A percentile compares a stretch with the other conserved stretches of the same genome.
These are phyloP conservation scores for Episyrphus balteatus DNA, from an alignment of 1,140 invertebrate genomes.

Conservation along the genomic window DNA sequence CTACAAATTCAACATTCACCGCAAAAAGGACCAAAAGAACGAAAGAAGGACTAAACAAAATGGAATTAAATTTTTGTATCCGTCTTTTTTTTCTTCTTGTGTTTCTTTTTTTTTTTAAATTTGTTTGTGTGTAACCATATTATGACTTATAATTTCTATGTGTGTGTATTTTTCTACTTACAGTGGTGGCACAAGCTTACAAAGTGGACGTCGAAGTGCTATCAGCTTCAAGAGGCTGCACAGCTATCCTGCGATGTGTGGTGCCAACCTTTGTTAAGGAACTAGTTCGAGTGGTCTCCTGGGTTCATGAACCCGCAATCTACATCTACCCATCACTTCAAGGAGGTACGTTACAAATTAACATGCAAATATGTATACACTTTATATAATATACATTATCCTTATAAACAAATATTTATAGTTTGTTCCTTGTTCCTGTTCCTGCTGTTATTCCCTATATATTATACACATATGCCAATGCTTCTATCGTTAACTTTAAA, in stretches of 20 bases:
- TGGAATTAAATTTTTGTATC: no score
- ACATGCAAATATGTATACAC: no score
- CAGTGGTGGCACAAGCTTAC: conserved; percentile 72
- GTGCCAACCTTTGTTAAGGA: conserved; percentile 72
- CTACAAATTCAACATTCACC: no score
- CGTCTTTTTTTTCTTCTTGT: background rate
- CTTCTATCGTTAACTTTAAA: no score
- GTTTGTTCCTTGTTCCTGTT: background rate
- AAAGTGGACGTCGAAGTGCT: conserved; percentile 62
- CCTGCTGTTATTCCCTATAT: background rate
- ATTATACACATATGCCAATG: background rate
- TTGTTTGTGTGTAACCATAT: conserved; percentile 5
- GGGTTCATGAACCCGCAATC: conserved; percentile 66
- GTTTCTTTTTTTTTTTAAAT: conserved; percentile 1
- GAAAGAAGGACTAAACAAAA: no score
- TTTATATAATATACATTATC: background rate
- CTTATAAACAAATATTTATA: background rate
- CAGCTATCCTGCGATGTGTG: conserved; percentile 67
- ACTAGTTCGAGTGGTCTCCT: conserved; percentile 70
- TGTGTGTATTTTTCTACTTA: conserved; percentile 9
- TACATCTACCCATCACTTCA: conserved; percentile 65
- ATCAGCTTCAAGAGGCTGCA: conserved; percentile 62
- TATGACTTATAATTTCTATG: conserved; percentile 1
- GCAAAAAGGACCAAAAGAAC: no score
- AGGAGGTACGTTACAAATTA: conserved; percentile 46